Base-by-base conservation (phyloP, 1,140 invertebrate species). In the Brachionus koreanus region DNA sequence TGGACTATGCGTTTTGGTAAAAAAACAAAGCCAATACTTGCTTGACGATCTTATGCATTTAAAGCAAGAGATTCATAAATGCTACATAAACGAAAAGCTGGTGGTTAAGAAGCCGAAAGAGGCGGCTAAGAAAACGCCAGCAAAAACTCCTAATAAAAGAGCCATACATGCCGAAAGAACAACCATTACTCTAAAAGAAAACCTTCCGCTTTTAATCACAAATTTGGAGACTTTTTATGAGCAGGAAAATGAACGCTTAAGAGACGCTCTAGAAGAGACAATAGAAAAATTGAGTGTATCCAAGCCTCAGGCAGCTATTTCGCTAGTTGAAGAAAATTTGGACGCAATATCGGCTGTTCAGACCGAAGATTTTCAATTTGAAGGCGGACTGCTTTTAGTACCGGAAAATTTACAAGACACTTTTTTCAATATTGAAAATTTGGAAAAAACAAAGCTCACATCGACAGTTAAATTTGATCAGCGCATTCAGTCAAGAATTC, bases 341-440 rank as follows among this genome's bases (percentile, higher is more conserved):
- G 37, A 43, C 7, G 7, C 37, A 9, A 23, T 74, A 5, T 43
- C 16, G 39, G 37, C 33, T 7, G 16, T 74, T 43, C 37, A 43
- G 12, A 25, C n/a, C 5, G 37, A 74, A 23, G 69, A 74, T 25
- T 74, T 74, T 13, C 42, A 43, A 43, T 43, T 43, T 43, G 69
- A 74, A 23, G 19, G n/a, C 1, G 37, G n/a, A 5, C n/a, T 74
- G 39, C 37, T 23, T 12, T 29, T 46, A 2, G 0, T 46, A 10
- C 37, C 23, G 2, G 69, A 74, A 33, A 69, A 69, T 69, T n/a
- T 69, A 16, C 33, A 69, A 33, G 65, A 69, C 4, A 43, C 69
- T 74, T 74, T 74, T 25, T 74, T 74, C 19, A 74, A 46, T 74
- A n/a, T 46, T 43, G 37, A 74, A 74, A 74, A 74, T 74, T 46